Conservation (phyloP, 2,888 invertebrate species). For the Elaeidobius kamerunicus region DNA sequence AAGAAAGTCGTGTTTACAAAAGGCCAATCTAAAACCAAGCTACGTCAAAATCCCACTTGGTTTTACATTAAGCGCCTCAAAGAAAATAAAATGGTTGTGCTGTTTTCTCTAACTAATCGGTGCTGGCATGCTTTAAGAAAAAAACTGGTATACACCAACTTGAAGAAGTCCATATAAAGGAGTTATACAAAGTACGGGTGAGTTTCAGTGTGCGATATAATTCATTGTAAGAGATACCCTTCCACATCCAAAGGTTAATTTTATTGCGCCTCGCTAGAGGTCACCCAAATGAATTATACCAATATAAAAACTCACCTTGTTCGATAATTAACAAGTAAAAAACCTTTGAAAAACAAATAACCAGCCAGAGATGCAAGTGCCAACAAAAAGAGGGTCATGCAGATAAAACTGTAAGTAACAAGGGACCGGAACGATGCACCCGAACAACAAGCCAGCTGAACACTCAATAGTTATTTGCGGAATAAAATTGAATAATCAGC, state of each 20-base stretch:
- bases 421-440: no score
- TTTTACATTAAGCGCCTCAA: constrained; percentile 39
- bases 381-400: constrained; percentile 48
- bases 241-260: no score
- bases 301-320: constrained; percentile 29
- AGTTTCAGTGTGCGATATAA: constrained; percentile 25
- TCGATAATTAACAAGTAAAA: constrained; percentile 36
- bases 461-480: background rate
- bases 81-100: constrained; percentile 47
- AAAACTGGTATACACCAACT: constrained; percentile 19
- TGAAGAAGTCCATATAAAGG: constrained; percentile 9
- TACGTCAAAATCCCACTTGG: constrained; percentile 5
- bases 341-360: constrained; percentile 45
- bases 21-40: constrained; percentile 18
- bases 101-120: constrained; percentile 47
- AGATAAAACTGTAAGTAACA: constrained; percentile 38
- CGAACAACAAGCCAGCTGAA: background rate
- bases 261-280: no score
- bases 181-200: constrained; percentile 3
- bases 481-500: background rate
- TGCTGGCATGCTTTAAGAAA: constrained; percentile 47
- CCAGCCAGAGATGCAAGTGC: constrained; percentile 51
- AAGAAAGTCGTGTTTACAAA: constrained; percentile 7
- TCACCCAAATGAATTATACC: no score
- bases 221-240: no score